Base-by-base conservation (phyloP, 2,888 invertebrate genomes). In the Meiosimyza platycephala region DNA sequence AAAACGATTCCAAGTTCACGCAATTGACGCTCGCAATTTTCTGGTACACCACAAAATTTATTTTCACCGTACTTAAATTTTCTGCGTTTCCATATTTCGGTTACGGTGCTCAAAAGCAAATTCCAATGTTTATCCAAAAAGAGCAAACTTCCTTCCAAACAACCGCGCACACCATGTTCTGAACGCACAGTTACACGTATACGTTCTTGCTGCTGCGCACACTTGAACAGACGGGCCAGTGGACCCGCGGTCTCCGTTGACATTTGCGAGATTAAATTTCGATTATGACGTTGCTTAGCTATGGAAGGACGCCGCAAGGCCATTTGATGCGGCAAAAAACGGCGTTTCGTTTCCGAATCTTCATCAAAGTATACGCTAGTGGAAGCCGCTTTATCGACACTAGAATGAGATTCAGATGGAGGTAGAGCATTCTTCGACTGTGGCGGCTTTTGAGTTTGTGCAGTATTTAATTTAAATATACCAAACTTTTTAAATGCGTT, bases 111-210 rank as follows among this genome's bases (percentile, higher is more conserved):
- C 69, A 98, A 88, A 6, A 94, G 93, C 79, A 98, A 86, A 88
- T 98, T 98, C 94, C 96, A 97, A 85, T 97, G 96, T 84, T 95
- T 96, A 88, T 98, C 98, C 86, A 95, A 98, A 3, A 95, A 95
- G 18, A 92, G 90, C 40, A 98, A 87, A 78, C 90, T 93, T 1
- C 95, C 98, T 75, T 92, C 90, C 74, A 95, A 90, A 75, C 90
- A 90, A 4, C 97, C 96, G 71, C 96, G 89, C 33, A 97, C 88
- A 13, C 92, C 91, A 52, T 88, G 89, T 33, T 91, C 92, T 78
- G 91, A 91, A 70, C 97, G 90, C 0, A 94, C 94, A 82, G 92
- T 90, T 59, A 87, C 80, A 51, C 80, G 82, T 3, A 88, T 74
- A 4, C 79, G 78, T 1, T 68, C 62, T 9, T 74, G 48, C 3